These are phyloP conservation scores for Andrena bucephala DNA, from an alignment of 2,888 invertebrate genomes.

Conservation along the genomic window DNA sequence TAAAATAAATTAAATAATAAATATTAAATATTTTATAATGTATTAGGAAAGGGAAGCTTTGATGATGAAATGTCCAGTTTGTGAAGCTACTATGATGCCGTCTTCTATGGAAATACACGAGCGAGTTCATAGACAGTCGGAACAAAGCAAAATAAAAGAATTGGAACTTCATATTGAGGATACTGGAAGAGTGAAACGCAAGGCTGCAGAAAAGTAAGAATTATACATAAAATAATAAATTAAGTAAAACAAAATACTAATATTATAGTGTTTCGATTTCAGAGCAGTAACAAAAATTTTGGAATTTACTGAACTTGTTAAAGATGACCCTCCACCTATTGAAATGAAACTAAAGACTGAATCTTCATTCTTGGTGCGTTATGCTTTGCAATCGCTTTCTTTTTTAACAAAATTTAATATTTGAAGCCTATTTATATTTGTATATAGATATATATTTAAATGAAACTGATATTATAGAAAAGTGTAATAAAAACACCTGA, in stretches of 20 bases:
- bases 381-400: conserved; percentile 6
- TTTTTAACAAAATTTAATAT: not conserved
- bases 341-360: conserved; percentile 63
- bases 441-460: conserved; percentile 2
- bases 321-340: conserved; percentile 58
- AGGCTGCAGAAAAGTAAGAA: conserved; percentile 85
- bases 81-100: conserved; percentile 86
- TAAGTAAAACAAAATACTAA: not conserved
- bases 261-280: conserved; percentile 45
- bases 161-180: conserved; percentile 19
- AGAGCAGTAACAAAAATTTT: conserved; percentile 81
- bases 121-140: conserved; percentile 84
- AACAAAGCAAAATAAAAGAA: conserved; percentile 64
- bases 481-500: conserved; percentile 61
- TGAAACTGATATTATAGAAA: conserved; percentile 63
- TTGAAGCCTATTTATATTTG: not conserved
- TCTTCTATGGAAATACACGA: conserved; percentile 88
- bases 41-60: conserved; percentile 81
- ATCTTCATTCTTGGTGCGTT: conserved; percentile 60
- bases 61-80: conserved; percentile 86
- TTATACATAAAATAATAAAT: conserved; percentile 22
- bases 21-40: conserved; percentile 4
- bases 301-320: conserved; percentile 76
- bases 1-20: conserved; percentile 10
- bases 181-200: conserved; percentile 77